These are phyloP conservation scores for Cynopterus sphinx DNA, from an alignment of 2,797 vertebrate species.

Conservation along the genomic window DNA sequence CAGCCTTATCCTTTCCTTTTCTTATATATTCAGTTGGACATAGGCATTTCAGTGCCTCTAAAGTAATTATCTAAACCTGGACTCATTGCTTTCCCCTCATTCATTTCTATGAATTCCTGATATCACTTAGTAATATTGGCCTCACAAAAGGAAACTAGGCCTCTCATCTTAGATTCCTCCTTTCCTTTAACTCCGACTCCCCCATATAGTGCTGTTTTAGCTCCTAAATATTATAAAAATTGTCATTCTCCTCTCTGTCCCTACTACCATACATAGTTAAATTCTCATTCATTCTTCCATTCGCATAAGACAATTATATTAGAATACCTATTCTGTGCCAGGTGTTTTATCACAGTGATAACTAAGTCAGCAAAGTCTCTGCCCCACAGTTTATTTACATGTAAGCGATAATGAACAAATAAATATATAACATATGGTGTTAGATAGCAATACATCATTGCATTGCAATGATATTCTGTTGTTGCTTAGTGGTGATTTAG, in stretches of 20 bases:
- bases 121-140: background rate
- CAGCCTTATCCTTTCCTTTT: background rate
- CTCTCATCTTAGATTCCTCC: background rate
- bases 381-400: background rate
- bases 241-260: background rate
- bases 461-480: background rate
- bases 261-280: background rate
- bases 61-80: background rate
- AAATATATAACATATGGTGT: background rate
- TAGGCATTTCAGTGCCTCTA: background rate
- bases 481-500: background rate
- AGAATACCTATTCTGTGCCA: background rate
- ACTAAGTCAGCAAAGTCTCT: background rate
- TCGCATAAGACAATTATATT: background rate
- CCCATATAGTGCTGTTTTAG: background rate
- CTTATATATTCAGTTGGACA: background rate
- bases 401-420: background rate
- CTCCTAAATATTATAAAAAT: background rate
- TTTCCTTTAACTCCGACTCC: background rate
- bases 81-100: background rate
- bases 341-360: background rate
- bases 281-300: background rate
- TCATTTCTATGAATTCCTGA: constrained; percentile 30
- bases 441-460: background rate
- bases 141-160: background rate